These are phyloP conservation scores for Trissonchulus sp. DNA, from an alignment of 2,888 invertebrate species.

Conservation along the genomic window DNA sequence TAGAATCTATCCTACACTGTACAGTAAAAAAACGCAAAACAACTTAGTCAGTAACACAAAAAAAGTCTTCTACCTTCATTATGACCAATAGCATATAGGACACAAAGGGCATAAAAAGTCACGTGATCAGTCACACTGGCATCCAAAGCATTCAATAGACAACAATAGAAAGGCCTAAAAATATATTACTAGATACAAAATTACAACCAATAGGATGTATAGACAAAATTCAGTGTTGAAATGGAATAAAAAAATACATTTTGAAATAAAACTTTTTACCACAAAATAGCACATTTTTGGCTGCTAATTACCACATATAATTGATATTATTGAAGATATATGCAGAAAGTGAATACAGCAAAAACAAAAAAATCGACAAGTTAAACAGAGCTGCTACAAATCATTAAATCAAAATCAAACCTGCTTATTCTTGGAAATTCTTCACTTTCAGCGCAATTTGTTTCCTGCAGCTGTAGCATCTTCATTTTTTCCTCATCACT, in stretches of 20 bases:
- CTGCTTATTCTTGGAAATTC: neutral
- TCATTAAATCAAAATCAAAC: neutral
- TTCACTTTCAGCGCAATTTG: neutral
- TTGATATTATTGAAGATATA: too few relatives aligned
- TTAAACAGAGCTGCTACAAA: too few relatives aligned
- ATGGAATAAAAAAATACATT: neutral
- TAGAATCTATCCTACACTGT: too few relatives aligned
- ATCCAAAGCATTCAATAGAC: slow-evolving; percentile 71
- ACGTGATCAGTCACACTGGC: slow-evolving; percentile 89
- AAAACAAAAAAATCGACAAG: too few relatives aligned
- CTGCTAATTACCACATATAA: too few relatives aligned
- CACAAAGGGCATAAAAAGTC: slow-evolving; percentile 78
- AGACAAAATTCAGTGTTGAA: neutral
- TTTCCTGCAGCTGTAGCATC: neutral
- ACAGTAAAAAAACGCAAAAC: too few relatives aligned
- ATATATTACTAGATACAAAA: slow-evolving; percentile 7
- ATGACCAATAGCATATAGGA: slow-evolving; percentile 84
- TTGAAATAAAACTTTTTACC: too few relatives aligned
- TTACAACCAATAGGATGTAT: neutral
- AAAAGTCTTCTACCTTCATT: slow-evolving; percentile 89
- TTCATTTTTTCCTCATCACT: slow-evolving; percentile 23
- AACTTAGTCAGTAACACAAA: too few relatives aligned
- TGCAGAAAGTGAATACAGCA: too few relatives aligned
- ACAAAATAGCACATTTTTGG: too few relatives aligned
- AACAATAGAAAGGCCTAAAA: slow-evolving; percentile 24